phyloP scores from a whole-genome alignment of 2,797 vertebrate species.

The Moxostoma hubbsi region DNA sequence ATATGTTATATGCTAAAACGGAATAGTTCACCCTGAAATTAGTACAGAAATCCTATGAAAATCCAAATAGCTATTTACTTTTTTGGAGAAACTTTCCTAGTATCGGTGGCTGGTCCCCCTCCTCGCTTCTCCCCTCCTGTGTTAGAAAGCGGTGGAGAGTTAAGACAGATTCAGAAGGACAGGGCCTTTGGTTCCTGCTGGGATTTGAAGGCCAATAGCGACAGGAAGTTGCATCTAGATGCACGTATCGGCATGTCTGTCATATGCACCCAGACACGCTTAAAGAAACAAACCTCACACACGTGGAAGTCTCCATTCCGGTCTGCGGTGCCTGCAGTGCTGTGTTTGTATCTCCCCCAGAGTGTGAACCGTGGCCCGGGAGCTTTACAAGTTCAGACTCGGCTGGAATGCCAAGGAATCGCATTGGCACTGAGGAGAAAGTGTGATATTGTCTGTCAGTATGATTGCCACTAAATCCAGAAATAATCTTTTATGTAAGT shows the following conservation, averaged over 20 bases:
- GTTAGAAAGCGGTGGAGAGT: neutral
- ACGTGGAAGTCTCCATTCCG: no score
- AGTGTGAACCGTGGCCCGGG: conserved; percentile 3
- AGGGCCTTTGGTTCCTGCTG: conserved; percentile 20
- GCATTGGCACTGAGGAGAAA: conserved; percentile 14
- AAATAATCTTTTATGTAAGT: no score
- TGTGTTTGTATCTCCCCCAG: no score
- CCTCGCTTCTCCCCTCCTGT: no score
- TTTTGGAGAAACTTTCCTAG: no score
- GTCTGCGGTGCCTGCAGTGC: no score
- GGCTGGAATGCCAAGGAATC: conserved; percentile 45
- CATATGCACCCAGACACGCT: neutral
- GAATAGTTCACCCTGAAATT: no score
- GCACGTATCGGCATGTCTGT: conserved; percentile 11
- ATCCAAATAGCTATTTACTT: no score
- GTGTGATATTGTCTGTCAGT: neutral
- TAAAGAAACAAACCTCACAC: neutral
- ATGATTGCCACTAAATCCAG: neutral
- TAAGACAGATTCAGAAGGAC: conserved; percentile 9
- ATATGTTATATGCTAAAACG: no score
- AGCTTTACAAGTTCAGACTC: conserved; percentile 48
- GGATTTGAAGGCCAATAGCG: conserved; percentile 49
- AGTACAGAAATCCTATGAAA: no score
- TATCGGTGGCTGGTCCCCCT: no score
- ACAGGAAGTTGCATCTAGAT: conserved; percentile 14